Conservation (phyloP, 2,888 invertebrate species). For the Parapristionchus giblindavisi region DNA sequence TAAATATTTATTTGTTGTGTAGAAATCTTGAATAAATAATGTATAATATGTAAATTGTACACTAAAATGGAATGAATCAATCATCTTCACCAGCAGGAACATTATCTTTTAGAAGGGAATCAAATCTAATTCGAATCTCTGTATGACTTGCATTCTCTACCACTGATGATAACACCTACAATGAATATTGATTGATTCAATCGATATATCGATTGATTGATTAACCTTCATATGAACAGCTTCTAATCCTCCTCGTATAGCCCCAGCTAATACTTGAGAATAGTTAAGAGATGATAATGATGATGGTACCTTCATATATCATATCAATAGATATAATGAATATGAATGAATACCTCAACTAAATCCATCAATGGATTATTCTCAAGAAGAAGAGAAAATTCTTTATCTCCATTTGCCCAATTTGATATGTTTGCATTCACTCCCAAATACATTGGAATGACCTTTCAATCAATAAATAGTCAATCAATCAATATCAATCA, state of each 20-base stretch:
- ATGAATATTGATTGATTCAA: constrained; percentile 11
- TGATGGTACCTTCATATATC: constrained; percentile 46
- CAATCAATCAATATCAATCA: not conserved
- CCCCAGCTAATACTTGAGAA: constrained; percentile 82
- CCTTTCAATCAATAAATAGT: not conserved
- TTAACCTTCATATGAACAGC: constrained; percentile 79
- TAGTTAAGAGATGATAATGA: constrained; percentile 70
- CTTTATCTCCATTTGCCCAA: constrained; percentile 82
- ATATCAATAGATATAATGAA: not conserved
- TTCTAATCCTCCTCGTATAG: constrained; percentile 88
- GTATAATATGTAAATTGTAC: no score
- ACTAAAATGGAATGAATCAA: no score
- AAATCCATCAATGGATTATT: constrained; percentile 92
- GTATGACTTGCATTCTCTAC: constrained; percentile 74
- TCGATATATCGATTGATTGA: not conserved
- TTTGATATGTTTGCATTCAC: constrained; percentile 91
- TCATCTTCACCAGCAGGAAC: constrained; percentile 95
- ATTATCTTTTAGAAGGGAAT: constrained; percentile 93
- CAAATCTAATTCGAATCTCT: constrained; percentile 91
- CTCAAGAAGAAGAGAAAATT: constrained; percentile 94
- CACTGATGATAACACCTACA: constrained; percentile 71
- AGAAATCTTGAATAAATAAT: no score
- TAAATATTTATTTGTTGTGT: no score
- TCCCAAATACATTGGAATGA: constrained; percentile 72
- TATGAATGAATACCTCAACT: constrained; percentile 83